Percentiles rank a stretch among this genome's conserved stretches.
These are phyloP conservation scores for Gadus chalcogrammus DNA, from an alignment of 2,113 vertebrate species.

Conservation along the genomic window DNA sequence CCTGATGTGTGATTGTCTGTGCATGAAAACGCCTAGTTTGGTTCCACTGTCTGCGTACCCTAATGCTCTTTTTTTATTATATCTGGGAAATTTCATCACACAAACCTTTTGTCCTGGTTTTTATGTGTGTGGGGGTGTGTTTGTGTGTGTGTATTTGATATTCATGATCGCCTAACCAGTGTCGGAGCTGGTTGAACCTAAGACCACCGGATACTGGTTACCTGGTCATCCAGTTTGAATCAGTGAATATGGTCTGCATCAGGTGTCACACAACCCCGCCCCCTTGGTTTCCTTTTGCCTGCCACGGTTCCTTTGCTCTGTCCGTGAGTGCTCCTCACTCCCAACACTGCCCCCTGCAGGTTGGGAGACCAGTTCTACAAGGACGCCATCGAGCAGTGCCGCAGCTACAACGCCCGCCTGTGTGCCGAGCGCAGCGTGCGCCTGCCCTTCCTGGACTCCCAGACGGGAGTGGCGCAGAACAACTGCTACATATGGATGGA, in stretches of 20 bases:
- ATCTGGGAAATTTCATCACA: too few species aligned
- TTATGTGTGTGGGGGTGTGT: too few species aligned
- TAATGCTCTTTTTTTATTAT: too few species aligned
- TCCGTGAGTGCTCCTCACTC: conserved; percentile 16
- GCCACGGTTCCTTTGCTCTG: conserved; percentile 1
- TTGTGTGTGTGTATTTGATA: too few species aligned
- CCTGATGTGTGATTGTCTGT: neutral
- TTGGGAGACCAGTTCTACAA: conserved; percentile 98
- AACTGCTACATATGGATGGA: conserved; percentile 99
- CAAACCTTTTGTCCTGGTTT: too few species aligned
- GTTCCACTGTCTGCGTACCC: too few species aligned
- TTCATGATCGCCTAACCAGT: too few species aligned
- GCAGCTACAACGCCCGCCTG: conserved; percentile 93
- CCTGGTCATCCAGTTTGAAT: too few species aligned
- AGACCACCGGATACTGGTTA: too few species aligned
- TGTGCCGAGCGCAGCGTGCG: conserved; percentile 94
- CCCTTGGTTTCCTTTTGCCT: neutral
- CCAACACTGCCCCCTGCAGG: conserved; percentile 58
- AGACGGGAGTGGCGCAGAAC: conserved; percentile 96
- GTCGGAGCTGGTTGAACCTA: too few species aligned
- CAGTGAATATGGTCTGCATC: too few species aligned
- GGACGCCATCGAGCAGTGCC: conserved; percentile 96
- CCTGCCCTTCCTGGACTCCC: conserved; percentile 94
- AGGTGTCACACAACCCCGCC: neutral
- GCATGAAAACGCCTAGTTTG: neutral